phyloP scores from a whole-genome alignment of 2,797 vertebrate species.

The Acropternis orthonyx region DNA sequence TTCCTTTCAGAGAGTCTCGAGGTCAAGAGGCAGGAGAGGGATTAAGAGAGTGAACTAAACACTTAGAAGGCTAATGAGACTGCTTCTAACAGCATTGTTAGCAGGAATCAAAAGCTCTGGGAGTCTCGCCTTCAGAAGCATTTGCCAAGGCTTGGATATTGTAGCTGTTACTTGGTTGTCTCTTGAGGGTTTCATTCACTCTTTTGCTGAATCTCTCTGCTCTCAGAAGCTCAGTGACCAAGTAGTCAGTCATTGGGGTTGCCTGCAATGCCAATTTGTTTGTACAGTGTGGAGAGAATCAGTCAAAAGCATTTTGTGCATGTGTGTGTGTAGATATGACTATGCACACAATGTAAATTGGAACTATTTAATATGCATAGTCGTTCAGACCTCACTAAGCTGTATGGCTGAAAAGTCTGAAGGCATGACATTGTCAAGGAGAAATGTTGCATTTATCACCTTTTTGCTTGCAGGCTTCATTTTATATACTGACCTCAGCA shows the following conservation, averaged over 20 bases:
- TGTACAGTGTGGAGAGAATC: neutral
- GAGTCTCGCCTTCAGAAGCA: neutral
- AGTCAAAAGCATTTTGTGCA: neutral
- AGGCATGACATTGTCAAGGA: conserved; percentile 11
- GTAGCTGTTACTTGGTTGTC: neutral
- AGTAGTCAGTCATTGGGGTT: neutral
- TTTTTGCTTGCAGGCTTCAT: conserved; percentile 4
- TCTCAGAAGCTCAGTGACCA: neutral
- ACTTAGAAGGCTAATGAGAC: neutral
- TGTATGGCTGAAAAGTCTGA: neutral
- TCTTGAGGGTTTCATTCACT: neutral
- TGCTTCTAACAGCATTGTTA: neutral
- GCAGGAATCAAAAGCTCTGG: neutral
- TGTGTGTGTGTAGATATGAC: neutral
- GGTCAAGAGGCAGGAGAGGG: neutral
- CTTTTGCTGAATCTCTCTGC: neutral
- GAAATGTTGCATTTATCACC: conserved; percentile 3
- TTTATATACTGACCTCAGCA: conserved; percentile 45
- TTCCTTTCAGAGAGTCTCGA: neutral
- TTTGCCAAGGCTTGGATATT: neutral
- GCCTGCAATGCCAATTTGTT: fast-evolving
- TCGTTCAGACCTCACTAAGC: neutral
- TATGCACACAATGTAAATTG: neutral
- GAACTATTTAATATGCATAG: neutral
- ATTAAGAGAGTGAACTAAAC: neutral